A percentile compares a stretch with the other conserved stretches of the same genome.
Evolutionary conservation across 2,113 vertebrate species (phyloP).

Genomic region (Neomonachus schauinslandi): DNA sequence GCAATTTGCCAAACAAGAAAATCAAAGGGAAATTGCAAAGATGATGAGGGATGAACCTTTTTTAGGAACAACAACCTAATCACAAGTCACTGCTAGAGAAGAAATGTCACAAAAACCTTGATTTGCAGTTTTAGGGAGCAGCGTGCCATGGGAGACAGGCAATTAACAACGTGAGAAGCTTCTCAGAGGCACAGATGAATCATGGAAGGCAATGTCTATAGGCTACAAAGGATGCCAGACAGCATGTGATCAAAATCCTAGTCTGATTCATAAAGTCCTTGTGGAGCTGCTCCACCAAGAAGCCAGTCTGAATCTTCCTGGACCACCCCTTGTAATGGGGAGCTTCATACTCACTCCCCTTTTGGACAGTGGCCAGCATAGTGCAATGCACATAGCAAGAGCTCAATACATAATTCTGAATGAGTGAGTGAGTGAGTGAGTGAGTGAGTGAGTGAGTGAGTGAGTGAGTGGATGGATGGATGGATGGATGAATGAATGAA

Average conservation of each 20-base stretch:
- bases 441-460: too few relatives aligned
- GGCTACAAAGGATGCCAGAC: conserved; percentile 20
- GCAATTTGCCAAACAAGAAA: conserved; percentile 83
- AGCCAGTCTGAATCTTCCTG: neutral
- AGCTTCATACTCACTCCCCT: neutral
- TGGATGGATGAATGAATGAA: neutral
- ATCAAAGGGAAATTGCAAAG: conserved; percentile 82
- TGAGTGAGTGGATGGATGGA: too few relatives aligned
- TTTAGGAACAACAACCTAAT: conserved; percentile 80
- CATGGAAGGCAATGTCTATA: conserved; percentile 11
- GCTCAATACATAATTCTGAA: neutral
- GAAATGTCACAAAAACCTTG: conserved; percentile 79
- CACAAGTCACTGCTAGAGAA: conserved; percentile 79
- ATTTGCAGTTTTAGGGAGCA: conserved; percentile 80
- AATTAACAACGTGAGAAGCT: conserved; percentile 78
- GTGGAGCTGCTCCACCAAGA: neutral
- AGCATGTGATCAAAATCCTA: conserved; percentile 21
- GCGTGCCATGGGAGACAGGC: conserved; percentile 73
- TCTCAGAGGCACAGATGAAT: conserved; percentile 40
- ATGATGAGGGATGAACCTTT: conserved; percentile 80
- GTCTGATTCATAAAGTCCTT: conserved; percentile 7
- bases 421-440: neutral
- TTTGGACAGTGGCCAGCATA: neutral
- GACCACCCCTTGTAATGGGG: neutral
- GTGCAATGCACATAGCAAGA: neutral